Evolutionary conservation across 2,888 invertebrate genomes (phyloP).

Genomic region (Leptinotarsa haldemani): DNA sequence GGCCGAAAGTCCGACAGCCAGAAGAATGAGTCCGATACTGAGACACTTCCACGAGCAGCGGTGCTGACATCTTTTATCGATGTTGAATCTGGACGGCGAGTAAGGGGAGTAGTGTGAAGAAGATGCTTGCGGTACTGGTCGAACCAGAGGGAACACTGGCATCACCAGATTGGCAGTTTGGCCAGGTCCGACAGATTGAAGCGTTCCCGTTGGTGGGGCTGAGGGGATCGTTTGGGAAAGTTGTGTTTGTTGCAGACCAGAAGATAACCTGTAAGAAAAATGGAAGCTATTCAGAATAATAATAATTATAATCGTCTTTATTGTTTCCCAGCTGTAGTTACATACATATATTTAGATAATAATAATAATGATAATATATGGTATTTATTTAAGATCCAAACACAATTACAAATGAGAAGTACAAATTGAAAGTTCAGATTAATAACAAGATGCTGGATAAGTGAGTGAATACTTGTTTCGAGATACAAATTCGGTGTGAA

Average conservation of each 20-base stretch:
- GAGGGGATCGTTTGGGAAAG: constrained; percentile 70
- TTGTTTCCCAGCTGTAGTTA: too few relatives aligned
- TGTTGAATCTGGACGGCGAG: constrained; percentile 93
- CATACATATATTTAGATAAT: too few relatives aligned
- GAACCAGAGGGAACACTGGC: constrained; percentile 84
- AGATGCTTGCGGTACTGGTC: constrained; percentile 70
- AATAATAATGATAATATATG: too few relatives aligned
- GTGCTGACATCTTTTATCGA: constrained; percentile 93
- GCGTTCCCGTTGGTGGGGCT: constrained; percentile 74
- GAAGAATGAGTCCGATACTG: constrained; percentile 91
- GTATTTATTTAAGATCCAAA: too few relatives aligned
- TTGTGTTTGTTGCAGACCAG: constrained; percentile 68
- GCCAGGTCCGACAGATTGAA: constrained; percentile 63
- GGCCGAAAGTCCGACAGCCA: constrained; percentile 89
- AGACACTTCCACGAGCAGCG: constrained; percentile 97
- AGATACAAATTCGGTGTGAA: too few relatives aligned
- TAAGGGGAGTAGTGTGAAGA: constrained; percentile 89
- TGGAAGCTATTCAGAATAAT: too few relatives aligned
- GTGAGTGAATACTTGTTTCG: too few relatives aligned
- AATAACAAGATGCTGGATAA: too few relatives aligned
- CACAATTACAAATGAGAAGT: too few relatives aligned
- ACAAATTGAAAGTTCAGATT: too few relatives aligned
- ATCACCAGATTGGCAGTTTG: constrained; percentile 79
- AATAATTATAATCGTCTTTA: too few relatives aligned
- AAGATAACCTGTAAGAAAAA: constrained; percentile 67